Evolutionary conservation across 2,888 invertebrate species (phyloP).

Genomic region (Eurytoma californica): DNA sequence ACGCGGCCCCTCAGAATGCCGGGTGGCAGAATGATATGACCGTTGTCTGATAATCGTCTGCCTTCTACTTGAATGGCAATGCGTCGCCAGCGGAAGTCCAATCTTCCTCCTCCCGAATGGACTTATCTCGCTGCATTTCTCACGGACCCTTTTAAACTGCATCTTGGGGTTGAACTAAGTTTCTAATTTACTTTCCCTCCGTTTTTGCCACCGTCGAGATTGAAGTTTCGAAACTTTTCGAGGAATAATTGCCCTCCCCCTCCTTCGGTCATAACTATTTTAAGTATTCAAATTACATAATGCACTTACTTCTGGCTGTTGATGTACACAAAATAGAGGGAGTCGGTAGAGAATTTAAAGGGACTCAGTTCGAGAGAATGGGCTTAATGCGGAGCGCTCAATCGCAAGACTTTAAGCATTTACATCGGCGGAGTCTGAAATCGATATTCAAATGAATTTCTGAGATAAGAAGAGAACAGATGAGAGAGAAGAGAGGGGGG

Average conservation of each 20-base stretch:
- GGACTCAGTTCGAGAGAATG: too few species aligned
- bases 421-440: slow-evolving; percentile 19
- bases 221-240: slow-evolving; percentile 19
- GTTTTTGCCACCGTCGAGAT: slow-evolving; percentile 1
- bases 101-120: slow-evolving; percentile 17
- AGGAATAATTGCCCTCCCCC: slow-evolving; percentile 2
- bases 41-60: slow-evolving; percentile 33
- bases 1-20: background rate
- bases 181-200: slow-evolving; percentile 30
- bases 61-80: slow-evolving; percentile 20
- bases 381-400: background rate
- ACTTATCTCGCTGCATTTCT: slow-evolving; percentile 20
- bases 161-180: slow-evolving; percentile 4
- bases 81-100: slow-evolving; percentile 17
- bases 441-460: slow-evolving; percentile 40
- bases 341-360: slow-evolving; percentile 16
- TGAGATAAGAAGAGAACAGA: too few species aligned
- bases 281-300: too few species aligned
- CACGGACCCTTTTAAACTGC: slow-evolving; percentile 1
- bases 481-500: too few species aligned
- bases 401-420: background rate
- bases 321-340: too few species aligned
- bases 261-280: too few species aligned
- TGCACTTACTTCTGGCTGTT: too few species aligned
- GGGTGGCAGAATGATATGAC: slow-evolving; percentile 34